phyloP scores from a whole-genome alignment of 2,113 vertebrate genomes.

The Hyaena hyaena region DNA sequence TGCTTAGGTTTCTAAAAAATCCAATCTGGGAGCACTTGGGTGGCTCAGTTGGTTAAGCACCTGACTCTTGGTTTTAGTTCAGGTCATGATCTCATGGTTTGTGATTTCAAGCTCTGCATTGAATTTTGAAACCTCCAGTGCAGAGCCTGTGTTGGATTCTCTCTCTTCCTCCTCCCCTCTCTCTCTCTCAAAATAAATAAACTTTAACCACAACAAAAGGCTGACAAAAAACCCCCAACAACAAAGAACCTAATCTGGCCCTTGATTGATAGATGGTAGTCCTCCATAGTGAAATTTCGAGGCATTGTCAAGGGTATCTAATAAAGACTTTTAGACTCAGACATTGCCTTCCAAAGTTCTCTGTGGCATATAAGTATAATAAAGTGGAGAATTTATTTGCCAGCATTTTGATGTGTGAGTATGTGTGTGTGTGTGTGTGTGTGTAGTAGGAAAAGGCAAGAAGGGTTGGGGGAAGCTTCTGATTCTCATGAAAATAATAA shows the following conservation, averaged over 20 bases:
- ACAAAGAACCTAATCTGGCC: background rate
- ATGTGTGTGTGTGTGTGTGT: background rate
- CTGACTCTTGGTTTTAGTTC: no score
- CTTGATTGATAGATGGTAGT: background rate
- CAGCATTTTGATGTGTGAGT: background rate
- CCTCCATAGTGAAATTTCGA: background rate
- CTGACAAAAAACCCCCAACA: no score
- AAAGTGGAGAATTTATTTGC: background rate
- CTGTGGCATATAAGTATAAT: background rate
- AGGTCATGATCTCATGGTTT: no score
- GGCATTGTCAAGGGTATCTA: background rate
- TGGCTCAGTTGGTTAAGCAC: no score
- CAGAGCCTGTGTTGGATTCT: no score
- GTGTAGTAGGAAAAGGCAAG: background rate
- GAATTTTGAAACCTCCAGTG: no score
- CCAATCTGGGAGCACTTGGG: background rate
- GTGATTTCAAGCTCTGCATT: no score
- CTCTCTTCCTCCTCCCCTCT: no score
- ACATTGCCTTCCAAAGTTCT: background rate
- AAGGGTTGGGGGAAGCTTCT: background rate
- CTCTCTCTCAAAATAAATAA: no score
- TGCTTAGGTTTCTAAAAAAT: background rate
- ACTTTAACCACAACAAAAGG: no score
- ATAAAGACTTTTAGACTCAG: background rate
- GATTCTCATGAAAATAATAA: background rate